Percentiles rank a stretch among this genome's conserved stretches.
phyloP scores from a whole-genome alignment of 1,140 invertebrate species.

The Leptinotarsa lineolata region DNA sequence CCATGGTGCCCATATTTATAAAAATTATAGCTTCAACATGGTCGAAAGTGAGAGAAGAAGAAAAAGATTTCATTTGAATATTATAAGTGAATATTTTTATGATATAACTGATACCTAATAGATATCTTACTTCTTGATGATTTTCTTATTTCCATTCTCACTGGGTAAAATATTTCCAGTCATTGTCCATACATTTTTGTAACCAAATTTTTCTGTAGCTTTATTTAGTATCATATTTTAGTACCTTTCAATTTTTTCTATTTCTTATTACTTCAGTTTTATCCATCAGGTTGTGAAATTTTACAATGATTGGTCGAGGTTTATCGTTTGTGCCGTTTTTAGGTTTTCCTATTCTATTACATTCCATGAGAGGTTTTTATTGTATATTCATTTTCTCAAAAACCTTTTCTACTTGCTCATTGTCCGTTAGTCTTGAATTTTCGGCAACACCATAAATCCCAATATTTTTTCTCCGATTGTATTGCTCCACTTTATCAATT shows the following conservation, averaged over 20 bases:
- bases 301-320: not conserved
- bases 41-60: too few relatives aligned
- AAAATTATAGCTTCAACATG: too few relatives aligned
- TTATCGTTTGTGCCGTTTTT: too few relatives aligned
- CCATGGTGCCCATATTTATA: too few relatives aligned
- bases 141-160: slow-evolving; percentile 6
- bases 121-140: too few relatives aligned
- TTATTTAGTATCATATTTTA: not conserved
- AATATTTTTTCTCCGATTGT: slow-evolving; percentile 3
- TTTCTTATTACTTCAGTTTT: too few relatives aligned
- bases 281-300: too few relatives aligned
- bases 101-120: too few relatives aligned
- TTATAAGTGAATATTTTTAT: too few relatives aligned
- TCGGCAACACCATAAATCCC: not conserved
- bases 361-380: slow-evolving; percentile 5
- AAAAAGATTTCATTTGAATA: too few relatives aligned
- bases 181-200: too few relatives aligned
- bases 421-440: slow-evolving; percentile 8
- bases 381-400: slow-evolving; percentile 3
- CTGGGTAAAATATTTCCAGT: not conserved
- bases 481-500: slow-evolving; percentile 3
- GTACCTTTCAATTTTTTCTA: not conserved
- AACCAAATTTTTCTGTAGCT: not conserved
- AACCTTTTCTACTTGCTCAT: slow-evolving; percentile 6
- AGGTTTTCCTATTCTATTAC: not conserved